These are phyloP conservation scores for Tringa solitaria DNA, from an alignment of 2,113 vertebrate species.

Conservation along the genomic window DNA sequence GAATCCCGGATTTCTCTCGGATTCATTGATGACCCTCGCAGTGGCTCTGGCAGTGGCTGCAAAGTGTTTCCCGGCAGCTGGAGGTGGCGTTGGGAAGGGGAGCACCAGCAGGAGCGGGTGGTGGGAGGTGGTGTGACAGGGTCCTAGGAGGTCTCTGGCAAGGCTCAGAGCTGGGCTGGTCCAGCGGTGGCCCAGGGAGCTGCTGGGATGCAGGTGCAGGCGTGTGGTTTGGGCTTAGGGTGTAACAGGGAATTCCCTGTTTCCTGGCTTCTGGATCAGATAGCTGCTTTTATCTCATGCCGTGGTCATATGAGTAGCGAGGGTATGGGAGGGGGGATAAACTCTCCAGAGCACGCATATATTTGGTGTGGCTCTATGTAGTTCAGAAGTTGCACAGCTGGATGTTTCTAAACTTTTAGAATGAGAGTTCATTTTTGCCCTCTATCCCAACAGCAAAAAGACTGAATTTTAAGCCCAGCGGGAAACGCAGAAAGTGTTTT, in stretches of 20 bases:
- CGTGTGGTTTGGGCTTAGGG: not conserved
- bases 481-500: not conserved
- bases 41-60: not conserved
- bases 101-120: not conserved
- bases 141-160: not conserved
- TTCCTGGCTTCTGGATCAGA: not conserved
- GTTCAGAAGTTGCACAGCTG: not conserved
- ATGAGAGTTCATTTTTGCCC: not conserved
- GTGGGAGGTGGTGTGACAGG: rapidly evolving
- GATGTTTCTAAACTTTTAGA: not conserved
- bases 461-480: not conserved
- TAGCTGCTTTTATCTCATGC: not conserved
- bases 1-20: not conserved
- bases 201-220: not conserved
- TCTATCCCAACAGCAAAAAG: not conserved
- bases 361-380: not conserved
- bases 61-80: not conserved
- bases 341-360: not conserved
- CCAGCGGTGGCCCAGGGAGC: not conserved
- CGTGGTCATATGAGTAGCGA: not conserved
- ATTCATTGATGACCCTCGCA: not conserved
- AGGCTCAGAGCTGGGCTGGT: not conserved
- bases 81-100: not conserved
- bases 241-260: not conserved
- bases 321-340: not conserved